Evolutionary conservation across 2,797 vertebrate species (phyloP).

Genomic region (Sebastes matsubarae): DNA sequence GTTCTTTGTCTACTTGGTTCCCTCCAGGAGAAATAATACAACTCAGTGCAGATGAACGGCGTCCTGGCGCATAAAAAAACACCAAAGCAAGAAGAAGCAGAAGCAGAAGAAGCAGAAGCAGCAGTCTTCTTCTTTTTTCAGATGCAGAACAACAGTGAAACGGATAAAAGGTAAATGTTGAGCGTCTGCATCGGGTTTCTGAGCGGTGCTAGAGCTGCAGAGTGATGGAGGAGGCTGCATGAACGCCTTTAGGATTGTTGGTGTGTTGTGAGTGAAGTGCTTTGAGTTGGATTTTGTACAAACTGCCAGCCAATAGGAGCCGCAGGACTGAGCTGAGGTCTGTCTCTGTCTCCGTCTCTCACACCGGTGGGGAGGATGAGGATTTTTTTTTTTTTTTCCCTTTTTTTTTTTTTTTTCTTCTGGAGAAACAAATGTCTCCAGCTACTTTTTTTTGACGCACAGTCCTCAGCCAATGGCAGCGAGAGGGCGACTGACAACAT

Average conservation of each 20-base stretch:
- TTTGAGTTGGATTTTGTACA: constrained; percentile 85
- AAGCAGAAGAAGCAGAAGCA: constrained; percentile 10
- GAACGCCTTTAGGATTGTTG: constrained; percentile 79
- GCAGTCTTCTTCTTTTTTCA: constrained; percentile 26
- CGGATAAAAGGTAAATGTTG: constrained; percentile 55
- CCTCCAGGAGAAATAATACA: constrained; percentile 67
- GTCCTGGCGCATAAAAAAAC: constrained; percentile 54
- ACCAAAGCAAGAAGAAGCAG: constrained; percentile 26
- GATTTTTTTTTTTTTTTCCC: constrained; percentile 15
- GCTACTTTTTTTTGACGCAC: constrained; percentile 99
- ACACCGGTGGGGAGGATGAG: constrained; percentile 86
- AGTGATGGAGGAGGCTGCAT: constrained; percentile 74
- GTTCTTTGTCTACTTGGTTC: constrained; percentile 70
- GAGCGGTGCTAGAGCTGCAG: constrained; percentile 61
- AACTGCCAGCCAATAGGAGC: constrained; percentile 83
- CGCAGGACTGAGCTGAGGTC: constrained; percentile 86
- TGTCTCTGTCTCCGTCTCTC: constrained; percentile 84
- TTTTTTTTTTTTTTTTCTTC: constrained; percentile 68
- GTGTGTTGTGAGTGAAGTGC: constrained; percentile 81
- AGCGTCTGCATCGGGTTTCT: constrained; percentile 53
- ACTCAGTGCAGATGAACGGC: constrained; percentile 44
- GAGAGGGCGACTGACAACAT: constrained; percentile 91
- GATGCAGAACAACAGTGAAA: constrained; percentile 25
- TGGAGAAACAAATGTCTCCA: constrained; percentile 91
- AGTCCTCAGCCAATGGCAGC: constrained; percentile 97